Percentiles rank a stretch among this genome's conserved stretches.
Evolutionary conservation across 2,797 vertebrate genomes (phyloP).

Genomic region (Coregonus suidteri): DNA sequence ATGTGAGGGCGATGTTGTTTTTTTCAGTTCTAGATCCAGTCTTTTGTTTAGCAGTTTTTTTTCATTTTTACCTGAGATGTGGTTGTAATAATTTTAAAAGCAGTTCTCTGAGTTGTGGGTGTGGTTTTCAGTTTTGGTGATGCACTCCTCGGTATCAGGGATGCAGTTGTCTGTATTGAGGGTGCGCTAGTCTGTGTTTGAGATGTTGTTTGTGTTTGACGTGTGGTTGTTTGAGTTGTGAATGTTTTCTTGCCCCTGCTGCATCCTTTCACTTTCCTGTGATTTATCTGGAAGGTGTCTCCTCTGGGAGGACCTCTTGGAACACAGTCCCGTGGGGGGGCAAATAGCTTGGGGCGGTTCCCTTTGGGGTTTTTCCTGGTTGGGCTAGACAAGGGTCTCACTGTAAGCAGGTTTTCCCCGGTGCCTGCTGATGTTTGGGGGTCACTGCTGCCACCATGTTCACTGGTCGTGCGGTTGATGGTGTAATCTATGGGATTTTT

Average conservation of each 20-base stretch:
- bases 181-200: slow-evolving; percentile 10
- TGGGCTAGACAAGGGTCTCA: slow-evolving; percentile 10
- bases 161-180: slow-evolving; percentile 1
- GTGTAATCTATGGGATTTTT: slow-evolving; percentile 71
- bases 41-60: slow-evolving; percentile 35
- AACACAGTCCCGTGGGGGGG: slow-evolving; percentile 28
- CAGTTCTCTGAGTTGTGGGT: slow-evolving; percentile 2
- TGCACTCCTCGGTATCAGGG: not conserved
- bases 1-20: not conserved
- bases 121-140: not conserved
- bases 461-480: slow-evolving; percentile 31
- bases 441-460: slow-evolving; percentile 6
- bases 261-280: slow-evolving; percentile 44
- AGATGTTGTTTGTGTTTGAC: not conserved
- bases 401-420: not conserved
- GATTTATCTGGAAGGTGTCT: slow-evolving; percentile 42
- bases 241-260: slow-evolving; percentile 31
- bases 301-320: slow-evolving; percentile 40
- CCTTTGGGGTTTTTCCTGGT: slow-evolving; percentile 35
- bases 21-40: slow-evolving; percentile 30
- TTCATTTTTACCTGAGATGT: slow-evolving; percentile 20
- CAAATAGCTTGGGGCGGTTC: slow-evolving; percentile 16
- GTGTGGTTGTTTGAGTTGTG: slow-evolving; percentile 6
- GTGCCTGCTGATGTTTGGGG: slow-evolving; percentile 17
- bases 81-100: slow-evolving; percentile 14